Evolutionary conservation across 1,140 invertebrate genomes (phyloP), one percentile per base, ranked within the genome.

Genomic region (Dinothrombium tinctorium): DNA sequence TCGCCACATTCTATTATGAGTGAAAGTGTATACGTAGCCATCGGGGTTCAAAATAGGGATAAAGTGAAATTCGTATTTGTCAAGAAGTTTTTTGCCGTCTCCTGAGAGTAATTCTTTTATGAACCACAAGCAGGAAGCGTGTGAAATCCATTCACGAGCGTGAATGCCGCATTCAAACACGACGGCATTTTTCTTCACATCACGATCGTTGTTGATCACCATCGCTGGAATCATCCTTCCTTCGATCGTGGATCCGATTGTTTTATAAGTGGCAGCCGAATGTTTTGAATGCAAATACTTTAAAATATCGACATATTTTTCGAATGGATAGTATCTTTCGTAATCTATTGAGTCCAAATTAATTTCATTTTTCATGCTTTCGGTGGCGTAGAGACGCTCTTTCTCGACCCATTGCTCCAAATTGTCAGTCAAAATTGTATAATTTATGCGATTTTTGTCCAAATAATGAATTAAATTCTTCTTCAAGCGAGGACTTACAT

Each of bases 11-110:
- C 51, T 40, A 25, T 53, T 48, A n/a, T n/a, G n/a, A n/a, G n/a
- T n/a, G 15, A 23, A 32, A 11, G 66, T 66, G 48, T 68, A 74
- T 21, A 63, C 62, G 47, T 71, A 75, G 2, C 74, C 74, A 57
- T 78, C 74, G 9, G 73, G 72, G 56, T 77, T 77, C 2, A 67
- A 51, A 15, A 73, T 60, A 0, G 73, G 74, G 44, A 75, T 55
- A 41, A 76, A 55, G 51, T 69, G 68, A 56, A 63, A 69, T 42
- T 64, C 57, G 38, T 61, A 56, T 17, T 53, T 47, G 31, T 60
- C 56, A 29, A 63, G 37, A 21, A 62, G 41, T 26, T 42, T 24
- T 2, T 15, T 15, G 8, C 11, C 11, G 2, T 22, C 21, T 2
- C 8, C 15, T 11, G 11, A 14, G 28, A 20, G 8, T 23, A 42